phyloP scores from a whole-genome alignment of 2,888 invertebrate species.

The Drosophila subquinaria region DNA sequence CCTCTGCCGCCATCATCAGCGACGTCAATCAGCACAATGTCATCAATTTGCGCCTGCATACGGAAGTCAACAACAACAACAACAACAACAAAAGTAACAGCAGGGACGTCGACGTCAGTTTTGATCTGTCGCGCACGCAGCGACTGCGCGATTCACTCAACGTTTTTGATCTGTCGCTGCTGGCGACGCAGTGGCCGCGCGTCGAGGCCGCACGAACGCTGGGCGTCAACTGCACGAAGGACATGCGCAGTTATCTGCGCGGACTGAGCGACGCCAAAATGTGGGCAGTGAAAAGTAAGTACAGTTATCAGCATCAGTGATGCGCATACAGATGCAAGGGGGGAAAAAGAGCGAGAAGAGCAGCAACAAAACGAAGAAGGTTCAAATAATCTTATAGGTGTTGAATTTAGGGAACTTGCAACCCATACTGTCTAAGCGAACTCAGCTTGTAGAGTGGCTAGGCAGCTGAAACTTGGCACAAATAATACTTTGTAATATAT shows the following conservation, averaged over 20 bases:
- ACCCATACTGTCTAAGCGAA: not conserved
- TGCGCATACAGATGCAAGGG: not conserved
- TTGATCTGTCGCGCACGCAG: constrained; percentile 74
- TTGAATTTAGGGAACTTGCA: not conserved
- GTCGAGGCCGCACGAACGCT: constrained; percentile 60
- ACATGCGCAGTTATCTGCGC: constrained; percentile 83
- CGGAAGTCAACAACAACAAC: constrained; percentile 22
- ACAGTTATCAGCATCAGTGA: not conserved
- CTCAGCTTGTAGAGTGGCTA: not conserved
- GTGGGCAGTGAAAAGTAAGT: constrained; percentile 86
- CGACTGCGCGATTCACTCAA: constrained; percentile 83
- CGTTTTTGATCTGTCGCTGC: constrained; percentile 83
- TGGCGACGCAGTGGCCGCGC: constrained; percentile 81
- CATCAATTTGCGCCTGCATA: constrained; percentile 71
- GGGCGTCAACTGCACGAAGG: constrained; percentile 81
- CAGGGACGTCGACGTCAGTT: constrained; percentile 13
- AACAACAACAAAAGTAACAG: constrained; percentile 1
- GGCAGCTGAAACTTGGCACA: not conserved
- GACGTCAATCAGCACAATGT: constrained; percentile 63
- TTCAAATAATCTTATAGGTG: too few relatives aligned
- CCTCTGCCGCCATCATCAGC: constrained; percentile 33
- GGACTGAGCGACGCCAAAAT: constrained; percentile 80
- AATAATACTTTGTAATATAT: not conserved
- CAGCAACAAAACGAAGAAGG: not conserved
- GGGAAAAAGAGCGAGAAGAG: not conserved